Evolutionary conservation across 2,113 vertebrate species (phyloP).

Genomic region (Pteropus alecto): DNA sequence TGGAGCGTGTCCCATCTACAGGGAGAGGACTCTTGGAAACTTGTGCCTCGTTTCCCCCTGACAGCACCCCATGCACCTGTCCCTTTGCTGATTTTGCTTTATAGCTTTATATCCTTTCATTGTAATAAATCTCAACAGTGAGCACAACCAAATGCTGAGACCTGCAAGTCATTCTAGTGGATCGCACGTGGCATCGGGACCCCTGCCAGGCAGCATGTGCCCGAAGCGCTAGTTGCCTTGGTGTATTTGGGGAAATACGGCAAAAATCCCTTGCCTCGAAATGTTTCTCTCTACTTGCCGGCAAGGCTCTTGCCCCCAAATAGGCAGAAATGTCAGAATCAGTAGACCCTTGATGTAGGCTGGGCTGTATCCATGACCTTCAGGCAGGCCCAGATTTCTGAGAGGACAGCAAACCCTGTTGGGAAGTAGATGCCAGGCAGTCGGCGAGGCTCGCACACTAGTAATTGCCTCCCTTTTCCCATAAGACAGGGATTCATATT

Average conservation of each 20-base stretch:
- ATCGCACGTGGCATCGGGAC: background rate
- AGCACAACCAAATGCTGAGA: background rate
- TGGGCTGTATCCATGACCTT: background rate
- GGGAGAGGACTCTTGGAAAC: background rate
- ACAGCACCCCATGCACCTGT: background rate
- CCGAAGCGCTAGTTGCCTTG: background rate
- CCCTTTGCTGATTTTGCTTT: background rate
- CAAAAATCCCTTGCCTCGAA: background rate
- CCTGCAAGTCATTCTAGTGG: background rate
- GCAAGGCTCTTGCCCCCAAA: background rate
- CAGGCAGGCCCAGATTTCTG: background rate
- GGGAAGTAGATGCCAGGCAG: background rate
- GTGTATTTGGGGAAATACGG: background rate
- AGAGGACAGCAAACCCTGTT: background rate
- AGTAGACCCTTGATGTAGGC: background rate
- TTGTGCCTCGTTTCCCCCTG: too few relatives aligned
- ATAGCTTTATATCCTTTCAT: background rate
- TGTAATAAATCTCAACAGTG: background rate
- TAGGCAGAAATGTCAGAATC: background rate
- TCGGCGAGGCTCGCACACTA: background rate
- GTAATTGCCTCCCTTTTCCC: background rate
- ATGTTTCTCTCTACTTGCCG: background rate
- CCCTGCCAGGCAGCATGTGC: too few relatives aligned
- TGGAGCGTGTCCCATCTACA: background rate
- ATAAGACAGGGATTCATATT: background rate